Evolutionary conservation across 2,888 invertebrate species (phyloP).

Genomic region (Drosophila affinis): DNA sequence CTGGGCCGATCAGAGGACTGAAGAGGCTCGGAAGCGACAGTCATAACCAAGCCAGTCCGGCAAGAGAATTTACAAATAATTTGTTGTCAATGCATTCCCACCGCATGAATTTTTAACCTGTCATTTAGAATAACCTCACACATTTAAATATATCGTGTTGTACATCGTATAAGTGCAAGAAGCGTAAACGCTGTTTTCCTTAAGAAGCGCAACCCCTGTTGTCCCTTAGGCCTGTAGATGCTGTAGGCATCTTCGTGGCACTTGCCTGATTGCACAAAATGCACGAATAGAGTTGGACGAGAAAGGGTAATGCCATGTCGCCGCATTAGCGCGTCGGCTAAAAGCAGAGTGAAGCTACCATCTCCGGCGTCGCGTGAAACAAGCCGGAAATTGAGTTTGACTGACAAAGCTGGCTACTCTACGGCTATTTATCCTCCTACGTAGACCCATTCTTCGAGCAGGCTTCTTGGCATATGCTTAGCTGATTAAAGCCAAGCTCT

Average conservation of each 20-base stretch:
- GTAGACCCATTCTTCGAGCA: slow-evolving; percentile 1
- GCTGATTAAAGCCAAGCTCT: slow-evolving; percentile 59
- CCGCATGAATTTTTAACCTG: neutral
- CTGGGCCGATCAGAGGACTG: slow-evolving; percentile 31
- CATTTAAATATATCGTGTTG: neutral
- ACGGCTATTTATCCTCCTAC: slow-evolving; percentile 1
- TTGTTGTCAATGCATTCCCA: neutral
- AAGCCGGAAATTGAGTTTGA: slow-evolving; percentile 61
- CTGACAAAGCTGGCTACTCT: slow-evolving; percentile 14
- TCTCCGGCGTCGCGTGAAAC: slow-evolving; percentile 52
- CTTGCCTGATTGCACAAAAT: too few relatives aligned
- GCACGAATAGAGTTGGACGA: neutral
- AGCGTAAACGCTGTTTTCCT: too few relatives aligned
- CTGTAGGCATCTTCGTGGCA: too few relatives aligned
- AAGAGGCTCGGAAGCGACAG: slow-evolving; percentile 2
- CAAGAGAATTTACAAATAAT: neutral
- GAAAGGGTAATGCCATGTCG: slow-evolving; percentile 68
- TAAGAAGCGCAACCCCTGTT: too few relatives aligned
- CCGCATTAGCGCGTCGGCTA: slow-evolving; percentile 58
- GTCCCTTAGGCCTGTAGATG: too few relatives aligned
- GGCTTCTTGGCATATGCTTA: neutral
- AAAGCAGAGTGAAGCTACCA: slow-evolving; percentile 6
- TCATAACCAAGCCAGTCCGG: neutral
- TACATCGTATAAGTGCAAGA: too few relatives aligned
- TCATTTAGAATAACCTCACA: neutral